phyloP scores from a whole-genome alignment of 2,113 vertebrate genomes.

The Alouatta palliata region DNA sequence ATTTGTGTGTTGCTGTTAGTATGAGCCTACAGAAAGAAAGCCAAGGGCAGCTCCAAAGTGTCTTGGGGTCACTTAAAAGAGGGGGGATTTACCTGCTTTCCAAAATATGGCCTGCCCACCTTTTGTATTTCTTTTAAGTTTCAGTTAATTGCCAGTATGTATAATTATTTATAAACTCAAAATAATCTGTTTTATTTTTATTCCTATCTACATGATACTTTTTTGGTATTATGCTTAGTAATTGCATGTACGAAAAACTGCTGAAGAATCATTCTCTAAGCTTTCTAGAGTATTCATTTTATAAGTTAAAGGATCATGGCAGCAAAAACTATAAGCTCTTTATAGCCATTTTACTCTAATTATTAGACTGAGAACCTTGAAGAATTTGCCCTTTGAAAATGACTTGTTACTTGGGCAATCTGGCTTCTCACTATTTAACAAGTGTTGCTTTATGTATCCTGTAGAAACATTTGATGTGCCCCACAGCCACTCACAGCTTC shows the following conservation, averaged over 20 bases:
- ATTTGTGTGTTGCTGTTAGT: not conserved
- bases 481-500: not conserved
- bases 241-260: not conserved
- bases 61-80: not conserved
- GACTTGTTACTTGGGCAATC: not conserved
- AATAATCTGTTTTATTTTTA: not conserved
- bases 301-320: not conserved
- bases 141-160: not conserved
- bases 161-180: not conserved
- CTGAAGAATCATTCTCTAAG: not conserved
- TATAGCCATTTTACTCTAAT: not conserved
- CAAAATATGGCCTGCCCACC: not conserved
- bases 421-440: not conserved
- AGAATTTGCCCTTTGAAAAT: constrained; percentile 24
- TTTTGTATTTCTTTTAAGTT: not conserved
- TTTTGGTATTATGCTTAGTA: not conserved
- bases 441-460: not conserved
- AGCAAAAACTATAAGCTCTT: not conserved
- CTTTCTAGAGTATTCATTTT: not conserved
- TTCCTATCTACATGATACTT: not conserved
- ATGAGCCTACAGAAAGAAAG: not conserved
- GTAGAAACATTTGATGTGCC: not conserved
- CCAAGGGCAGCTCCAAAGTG: not conserved
- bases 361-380: not conserved
- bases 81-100: not conserved